Conservation (phyloP, 2,113 vertebrate species). For the Hypanus sabinus region DNA sequence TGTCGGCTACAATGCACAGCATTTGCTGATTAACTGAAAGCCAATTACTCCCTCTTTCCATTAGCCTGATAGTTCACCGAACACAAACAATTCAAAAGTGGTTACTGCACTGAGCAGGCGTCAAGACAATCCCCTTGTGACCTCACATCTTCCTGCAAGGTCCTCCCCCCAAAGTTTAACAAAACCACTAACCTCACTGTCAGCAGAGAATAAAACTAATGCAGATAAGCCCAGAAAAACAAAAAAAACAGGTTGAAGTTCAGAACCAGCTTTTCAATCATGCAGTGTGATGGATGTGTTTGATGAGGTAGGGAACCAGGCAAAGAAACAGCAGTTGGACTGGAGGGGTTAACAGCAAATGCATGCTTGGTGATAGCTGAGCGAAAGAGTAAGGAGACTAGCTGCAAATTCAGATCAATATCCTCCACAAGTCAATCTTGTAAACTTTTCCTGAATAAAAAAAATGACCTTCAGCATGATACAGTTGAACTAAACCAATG, state of each 20-base stretch:
- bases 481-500: neutral
- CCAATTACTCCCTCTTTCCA: neutral
- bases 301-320: neutral
- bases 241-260: neutral
- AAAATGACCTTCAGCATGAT: neutral
- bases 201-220: neutral
- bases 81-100: neutral
- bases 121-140: neutral
- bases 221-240: neutral
- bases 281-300: neutral
- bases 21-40: neutral
- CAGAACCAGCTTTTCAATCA: conserved; percentile 7
- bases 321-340: neutral
- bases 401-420: neutral
- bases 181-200: neutral
- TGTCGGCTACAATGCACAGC: neutral
- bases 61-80: neutral
- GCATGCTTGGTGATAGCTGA: neutral
- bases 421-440: neutral
- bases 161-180: neutral
- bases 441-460: neutral
- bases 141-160: neutral
- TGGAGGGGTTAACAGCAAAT: conserved; percentile 3
- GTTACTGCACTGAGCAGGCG: neutral
- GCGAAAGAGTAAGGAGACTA: neutral